Evolutionary conservation across 2,113 vertebrate species (phyloP), one percentile per base, ranked within the genome.

Genomic region (Erythrolamprus reginae): DNA sequence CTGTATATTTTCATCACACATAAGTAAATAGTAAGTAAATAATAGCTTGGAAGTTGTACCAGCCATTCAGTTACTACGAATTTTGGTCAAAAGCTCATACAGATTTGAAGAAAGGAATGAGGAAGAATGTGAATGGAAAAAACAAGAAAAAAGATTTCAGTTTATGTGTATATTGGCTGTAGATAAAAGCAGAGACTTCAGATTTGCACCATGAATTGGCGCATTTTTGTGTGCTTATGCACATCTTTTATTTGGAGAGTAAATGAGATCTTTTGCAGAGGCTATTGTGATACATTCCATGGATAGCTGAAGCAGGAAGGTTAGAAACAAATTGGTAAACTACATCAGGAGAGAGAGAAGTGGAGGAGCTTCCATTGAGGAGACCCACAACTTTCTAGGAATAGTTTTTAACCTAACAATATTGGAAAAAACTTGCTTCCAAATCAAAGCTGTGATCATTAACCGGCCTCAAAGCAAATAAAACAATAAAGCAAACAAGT

Each of bases 171-270:
- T 94, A 93, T 95, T 95, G 96, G 94, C 95, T 94, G 86, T 21
- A 87, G 96, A 96, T 95, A 88, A 96, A 96, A 96, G 96, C 47
- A 91, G 33, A 82, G 21, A 28, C 92, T 95, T 95, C 90, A 96
- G 95, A 94, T 94, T 91, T 26, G 26, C 93, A 93, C 88, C 92
- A 92, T 2, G 88, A 94, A 94, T 83, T 24, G 92, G 91, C 93
- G 92, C 95, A 92, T 94, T 70, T 56, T 42, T 89, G 53, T 53
- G 21, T 52, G 28, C 38, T 10, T 45, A 3, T 84, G 45, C 52
- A 56, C 50, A 56, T 51, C 48, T 90, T 87, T 5, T 3, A 93
- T 91, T 93, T 10, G 52, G 92, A 94, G 89, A 91, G 91, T 10
- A 94, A 93, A 93, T 38, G 1, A 93, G 82, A 91, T 92, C 92